Percentiles rank a stretch among this genome's conserved stretches.
Conservation (phyloP, 2,113 vertebrate species). For the Danionella cerebrum region DNA sequence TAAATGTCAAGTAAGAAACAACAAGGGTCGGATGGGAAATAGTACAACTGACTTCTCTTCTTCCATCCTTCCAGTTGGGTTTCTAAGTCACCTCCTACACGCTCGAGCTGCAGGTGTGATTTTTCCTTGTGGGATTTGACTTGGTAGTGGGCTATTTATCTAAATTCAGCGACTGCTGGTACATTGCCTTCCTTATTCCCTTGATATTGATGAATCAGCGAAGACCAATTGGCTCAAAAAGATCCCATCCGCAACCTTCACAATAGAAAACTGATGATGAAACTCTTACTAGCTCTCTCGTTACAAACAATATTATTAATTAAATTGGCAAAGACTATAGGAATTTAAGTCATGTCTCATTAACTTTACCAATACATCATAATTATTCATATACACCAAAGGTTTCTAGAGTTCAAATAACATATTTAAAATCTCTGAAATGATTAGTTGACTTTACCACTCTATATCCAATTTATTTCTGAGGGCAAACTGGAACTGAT, state of each 20-base stretch:
- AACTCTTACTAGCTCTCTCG: background rate
- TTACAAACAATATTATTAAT: background rate
- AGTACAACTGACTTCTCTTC: too few species aligned
- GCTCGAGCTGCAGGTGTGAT: background rate
- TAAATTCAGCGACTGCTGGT: slow-evolving; percentile 6
- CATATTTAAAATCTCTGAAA: too few species aligned
- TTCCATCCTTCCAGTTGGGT: background rate
- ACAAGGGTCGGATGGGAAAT: too few species aligned
- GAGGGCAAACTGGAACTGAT: too few species aligned
- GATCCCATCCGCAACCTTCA: background rate
- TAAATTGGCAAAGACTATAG: background rate
- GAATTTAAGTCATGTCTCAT: background rate
- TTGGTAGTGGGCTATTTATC: background rate
- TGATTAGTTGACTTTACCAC: too few species aligned
- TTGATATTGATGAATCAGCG: background rate
- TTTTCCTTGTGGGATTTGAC: background rate
- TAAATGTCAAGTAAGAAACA: background rate
- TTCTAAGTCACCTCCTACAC: background rate
- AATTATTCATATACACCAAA: too few species aligned
- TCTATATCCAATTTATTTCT: too few species aligned
- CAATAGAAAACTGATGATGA: background rate
- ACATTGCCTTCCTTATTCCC: background rate
- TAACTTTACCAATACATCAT: too few species aligned
- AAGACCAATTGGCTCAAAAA: background rate
- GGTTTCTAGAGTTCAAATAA: too few species aligned